Evolutionary conservation across 2,888 invertebrate species (phyloP).

Genomic region (Caenorhabditis drosophilae): DNA sequence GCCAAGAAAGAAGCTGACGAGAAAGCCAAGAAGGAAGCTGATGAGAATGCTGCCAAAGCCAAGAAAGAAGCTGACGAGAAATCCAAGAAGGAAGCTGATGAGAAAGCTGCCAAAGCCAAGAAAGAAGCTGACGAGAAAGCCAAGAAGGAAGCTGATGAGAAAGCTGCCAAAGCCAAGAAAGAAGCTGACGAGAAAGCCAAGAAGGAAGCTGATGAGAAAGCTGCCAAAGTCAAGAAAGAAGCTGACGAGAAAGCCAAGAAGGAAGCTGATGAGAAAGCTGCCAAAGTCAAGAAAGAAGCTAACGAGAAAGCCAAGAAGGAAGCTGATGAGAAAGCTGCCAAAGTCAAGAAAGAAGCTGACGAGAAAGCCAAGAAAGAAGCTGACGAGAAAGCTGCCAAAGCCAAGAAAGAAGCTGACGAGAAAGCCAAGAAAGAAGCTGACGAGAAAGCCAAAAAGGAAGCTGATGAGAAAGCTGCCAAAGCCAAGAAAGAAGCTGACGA

Average conservation of each 20-base stretch:
- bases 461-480: slow-evolving; percentile 7
- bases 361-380: slow-evolving; percentile 12
- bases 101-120: slow-evolving; percentile 4
- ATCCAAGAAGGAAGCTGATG: slow-evolving; percentile 12
- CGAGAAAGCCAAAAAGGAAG: slow-evolving; percentile 4
- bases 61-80: slow-evolving; percentile 24
- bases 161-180: slow-evolving; percentile 4
- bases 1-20: slow-evolving; percentile 1
- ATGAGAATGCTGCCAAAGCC: slow-evolving; percentile 9
- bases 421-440: slow-evolving; percentile 5
- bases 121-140: slow-evolving; percentile 9
- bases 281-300: slow-evolving; percentile 19
- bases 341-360: neutral
- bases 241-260: slow-evolving; percentile 2
- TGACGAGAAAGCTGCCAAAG: slow-evolving; percentile 7
- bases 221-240: slow-evolving; percentile 6
- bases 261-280: slow-evolving; percentile 5
- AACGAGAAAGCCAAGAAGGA: slow-evolving; percentile 17
- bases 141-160: slow-evolving; percentile 6
- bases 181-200: slow-evolving; percentile 1
- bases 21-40: slow-evolving; percentile 12
- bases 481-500: slow-evolving; percentile 2
- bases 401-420: slow-evolving; percentile 10
- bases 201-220: slow-evolving; percentile 7
- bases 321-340: slow-evolving; percentile 21